Conservation (phyloP, 2,797 vertebrate species). For the Gobionotothen gibberifrons region DNA sequence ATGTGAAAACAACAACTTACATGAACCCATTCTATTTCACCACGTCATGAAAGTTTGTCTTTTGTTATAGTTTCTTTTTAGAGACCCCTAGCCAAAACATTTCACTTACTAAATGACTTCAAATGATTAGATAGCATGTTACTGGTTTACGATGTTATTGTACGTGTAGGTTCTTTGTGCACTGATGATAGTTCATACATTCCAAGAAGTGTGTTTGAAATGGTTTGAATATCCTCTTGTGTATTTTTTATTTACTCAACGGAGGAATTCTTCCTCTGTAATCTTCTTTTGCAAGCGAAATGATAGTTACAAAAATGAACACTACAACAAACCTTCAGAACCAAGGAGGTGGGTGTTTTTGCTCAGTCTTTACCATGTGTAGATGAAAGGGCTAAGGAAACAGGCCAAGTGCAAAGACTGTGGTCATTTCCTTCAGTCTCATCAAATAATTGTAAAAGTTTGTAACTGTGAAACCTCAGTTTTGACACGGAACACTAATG, state of each 20-base stretch:
- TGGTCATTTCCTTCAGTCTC: conserved; percentile 60
- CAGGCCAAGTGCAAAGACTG: conserved; percentile 51
- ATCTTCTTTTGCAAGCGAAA: too few species aligned
- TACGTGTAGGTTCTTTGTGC: neutral
- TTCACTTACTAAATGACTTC: neutral
- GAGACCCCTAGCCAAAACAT: neutral
- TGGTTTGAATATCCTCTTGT: neutral
- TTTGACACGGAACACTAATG: conserved; percentile 75
- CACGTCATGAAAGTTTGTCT: too few species aligned
- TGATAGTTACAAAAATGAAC: neutral
- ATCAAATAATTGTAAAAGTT: conserved; percentile 69
- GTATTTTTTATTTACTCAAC: neutral
- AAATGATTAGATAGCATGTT: neutral
- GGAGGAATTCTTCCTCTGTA: neutral
- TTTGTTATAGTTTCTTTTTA: too few species aligned
- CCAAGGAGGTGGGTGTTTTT: conserved; percentile 47
- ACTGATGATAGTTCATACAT: too few species aligned
- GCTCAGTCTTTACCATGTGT: conserved; percentile 36
- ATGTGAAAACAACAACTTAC: too few species aligned
- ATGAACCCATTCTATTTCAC: too few species aligned
- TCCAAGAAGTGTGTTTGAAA: too few species aligned
- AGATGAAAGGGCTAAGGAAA: conserved; percentile 47
- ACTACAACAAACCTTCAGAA: conserved; percentile 1
- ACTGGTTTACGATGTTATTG: neutral
- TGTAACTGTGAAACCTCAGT: conserved; percentile 74